These are phyloP conservation scores for Notarius quadriscutis DNA, from an alignment of 2,113 vertebrate species.

Conservation along the genomic window DNA sequence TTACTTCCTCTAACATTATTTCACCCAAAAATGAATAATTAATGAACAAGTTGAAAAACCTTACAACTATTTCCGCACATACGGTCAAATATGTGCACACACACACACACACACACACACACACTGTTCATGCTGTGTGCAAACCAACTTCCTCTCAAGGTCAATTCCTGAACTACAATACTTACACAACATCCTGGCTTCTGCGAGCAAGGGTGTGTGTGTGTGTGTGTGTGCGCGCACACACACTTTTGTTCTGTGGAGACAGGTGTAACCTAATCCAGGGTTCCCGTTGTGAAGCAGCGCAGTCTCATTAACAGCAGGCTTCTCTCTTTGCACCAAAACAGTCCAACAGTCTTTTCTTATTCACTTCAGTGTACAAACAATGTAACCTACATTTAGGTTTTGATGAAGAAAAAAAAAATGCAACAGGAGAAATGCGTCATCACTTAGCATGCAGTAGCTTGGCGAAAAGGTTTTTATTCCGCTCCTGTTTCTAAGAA, in stretches of 20 bases:
- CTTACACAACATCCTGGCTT: constrained; percentile 52
- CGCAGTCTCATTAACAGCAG: constrained; percentile 64
- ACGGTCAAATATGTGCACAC: not conserved
- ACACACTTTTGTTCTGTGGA: constrained; percentile 52
- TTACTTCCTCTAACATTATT: not conserved
- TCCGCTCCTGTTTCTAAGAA: constrained; percentile 59
- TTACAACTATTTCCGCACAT: not conserved
- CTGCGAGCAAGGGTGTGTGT: not conserved
- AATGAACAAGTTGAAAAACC: not conserved
- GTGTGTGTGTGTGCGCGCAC: constrained; percentile 9
- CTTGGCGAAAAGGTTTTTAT: constrained; percentile 48
- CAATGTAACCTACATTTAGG: constrained; percentile 8
- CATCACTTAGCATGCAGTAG: constrained; percentile 9
- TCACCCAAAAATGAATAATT: not conserved
- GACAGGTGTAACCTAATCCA: constrained; percentile 65
- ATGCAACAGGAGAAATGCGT: constrained; percentile 10
- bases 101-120: not conserved
- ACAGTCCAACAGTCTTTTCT: not conserved
- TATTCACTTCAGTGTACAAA: not conserved
- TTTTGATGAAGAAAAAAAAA: not conserved
- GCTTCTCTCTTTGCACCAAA: constrained; percentile 14
- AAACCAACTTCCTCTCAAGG: constrained; percentile 42
- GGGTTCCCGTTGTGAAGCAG: constrained; percentile 71
- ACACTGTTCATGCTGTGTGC: not conserved
- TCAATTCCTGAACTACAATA: constrained; percentile 48